Base-by-base conservation (phyloP, 2,888 invertebrate genomes). In the Pristionchus fissidentatus region DNA sequence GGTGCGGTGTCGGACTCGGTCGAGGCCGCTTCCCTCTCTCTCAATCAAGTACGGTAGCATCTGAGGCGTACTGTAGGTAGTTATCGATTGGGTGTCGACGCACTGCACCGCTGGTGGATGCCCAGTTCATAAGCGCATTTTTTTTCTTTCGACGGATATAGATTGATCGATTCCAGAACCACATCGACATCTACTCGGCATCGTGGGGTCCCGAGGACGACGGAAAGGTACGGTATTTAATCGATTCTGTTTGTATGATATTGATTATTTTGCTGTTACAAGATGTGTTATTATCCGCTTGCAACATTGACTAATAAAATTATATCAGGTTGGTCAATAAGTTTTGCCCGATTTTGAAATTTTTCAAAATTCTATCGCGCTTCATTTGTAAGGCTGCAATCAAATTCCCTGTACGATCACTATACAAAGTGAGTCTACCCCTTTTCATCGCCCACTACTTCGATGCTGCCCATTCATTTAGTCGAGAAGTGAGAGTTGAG, bases 161-260 rank as follows among this genome's bases (percentile, higher is more conserved):
- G 35, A 66, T 29, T 43, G 29, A 19, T 3, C 22, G 22, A 22
- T 8, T 84, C 38, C 80, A 86, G 60, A 95, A 97, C 92, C 97
- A 97, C 93, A 97, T 97, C 88, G 97, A 97, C 93, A 96, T 97
- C 90, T 97, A 97, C 93, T 97, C 96, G 92, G 97, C 97, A 32
- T 97, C 97, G 0, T 98, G 97, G 97, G 97, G 97, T 57, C 97
- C 97, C 0, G 97, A 97, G 93, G 97, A 97, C 93, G 97, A 97
- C 92, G 97, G 97, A 1, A 97, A 97, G 78, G 78, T 78, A 3
- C 19, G 55, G 2, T 8, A n/a, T 29, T 38, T 15, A 5, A 7
- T 66, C 19, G 35, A 8, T 32, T n/a, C n/a, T n/a, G n/a, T n/a
- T n/a, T n/a, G n/a, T n/a, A n/a, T n/a, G n/a, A n/a, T n/a, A 49